Evolutionary conservation across 2,888 invertebrate genomes (phyloP), one percentile per base, ranked within the genome.

Genomic region (Patella pellucida): DNA sequence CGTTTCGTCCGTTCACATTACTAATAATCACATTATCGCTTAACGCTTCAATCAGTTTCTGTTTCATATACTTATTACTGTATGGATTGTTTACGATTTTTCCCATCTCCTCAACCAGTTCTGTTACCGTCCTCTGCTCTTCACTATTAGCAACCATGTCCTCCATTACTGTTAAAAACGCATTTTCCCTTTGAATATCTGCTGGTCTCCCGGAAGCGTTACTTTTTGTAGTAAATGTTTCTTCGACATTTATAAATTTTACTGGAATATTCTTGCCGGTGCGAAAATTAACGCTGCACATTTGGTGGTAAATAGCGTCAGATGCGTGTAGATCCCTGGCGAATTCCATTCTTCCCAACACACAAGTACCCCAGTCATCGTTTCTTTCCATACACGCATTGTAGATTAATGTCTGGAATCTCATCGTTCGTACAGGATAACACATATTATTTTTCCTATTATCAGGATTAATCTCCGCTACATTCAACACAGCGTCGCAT

Each of bases 261-360:
- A n/a, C 62, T 56, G 62, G 31, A 3, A 31, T 31, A 31, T 31
- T 31, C 51, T 51, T 71, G 3, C 71, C 71, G 16, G 71, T 71
- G 14, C 71, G 15, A 50, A 71, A 71, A 50, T 71, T 71, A n/a
- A 71, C 51, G 50, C 27, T 27, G 52, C 71, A 71, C n/a, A 71
- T 51, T 71, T 71, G 71, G 50, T 71, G 71, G 23, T 71, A 71
- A 16, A 71, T 27, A 41, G 71, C 71, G 50, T 71, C 71, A 41
- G 71, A 31, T 19, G 71, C 71, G 15, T 15, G 71, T 14, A 71
- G 51, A 71, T 71, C 71, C 16, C 15, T 16, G 16, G 51, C 71
- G 2, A 51, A 50, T 16, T 41, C 27, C 2, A 71, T 50, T 41
- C 71, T 23, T 15, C 41, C 51, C 23, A 16, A 16, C 16, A 71